Evolutionary conservation across 2,797 vertebrate species (phyloP).

Genomic region (Eutrigla gurnardus): DNA sequence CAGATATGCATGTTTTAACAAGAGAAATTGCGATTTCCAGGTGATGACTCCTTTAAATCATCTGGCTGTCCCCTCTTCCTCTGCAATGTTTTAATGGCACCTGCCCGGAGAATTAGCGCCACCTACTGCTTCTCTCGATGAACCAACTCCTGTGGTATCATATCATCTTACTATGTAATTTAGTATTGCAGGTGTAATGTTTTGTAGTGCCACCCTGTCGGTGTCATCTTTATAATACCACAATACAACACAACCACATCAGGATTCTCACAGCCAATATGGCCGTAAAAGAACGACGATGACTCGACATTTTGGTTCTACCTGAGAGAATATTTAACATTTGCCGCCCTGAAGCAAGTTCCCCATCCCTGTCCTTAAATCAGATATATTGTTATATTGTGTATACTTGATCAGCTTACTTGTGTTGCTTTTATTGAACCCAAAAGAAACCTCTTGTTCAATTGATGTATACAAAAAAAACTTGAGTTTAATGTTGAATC

Average conservation of each 20-base stretch:
- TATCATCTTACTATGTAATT: too few relatives aligned
- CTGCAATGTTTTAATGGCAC: background rate
- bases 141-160: background rate
- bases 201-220: background rate
- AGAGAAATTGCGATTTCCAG: too few relatives aligned
- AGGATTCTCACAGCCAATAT: background rate
- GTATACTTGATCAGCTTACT: background rate
- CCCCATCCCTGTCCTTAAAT: background rate
- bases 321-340: background rate
- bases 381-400: background rate
- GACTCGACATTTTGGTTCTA: background rate
- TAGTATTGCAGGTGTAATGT: too few relatives aligned
- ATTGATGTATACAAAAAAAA: slow-evolving; percentile 1
- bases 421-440: slow-evolving; percentile 6
- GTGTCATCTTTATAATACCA: background rate
- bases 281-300: background rate
- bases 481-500: background rate
- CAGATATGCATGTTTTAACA: too few relatives aligned
- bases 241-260: background rate
- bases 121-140: too few relatives aligned
- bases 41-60: too few relatives aligned
- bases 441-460: background rate
- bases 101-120: background rate
- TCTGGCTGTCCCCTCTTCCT: too few relatives aligned
- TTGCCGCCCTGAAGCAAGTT: background rate